Evolutionary conservation across 2,797 vertebrate species (phyloP).

Genomic region (Sebastes flavidus): DNA sequence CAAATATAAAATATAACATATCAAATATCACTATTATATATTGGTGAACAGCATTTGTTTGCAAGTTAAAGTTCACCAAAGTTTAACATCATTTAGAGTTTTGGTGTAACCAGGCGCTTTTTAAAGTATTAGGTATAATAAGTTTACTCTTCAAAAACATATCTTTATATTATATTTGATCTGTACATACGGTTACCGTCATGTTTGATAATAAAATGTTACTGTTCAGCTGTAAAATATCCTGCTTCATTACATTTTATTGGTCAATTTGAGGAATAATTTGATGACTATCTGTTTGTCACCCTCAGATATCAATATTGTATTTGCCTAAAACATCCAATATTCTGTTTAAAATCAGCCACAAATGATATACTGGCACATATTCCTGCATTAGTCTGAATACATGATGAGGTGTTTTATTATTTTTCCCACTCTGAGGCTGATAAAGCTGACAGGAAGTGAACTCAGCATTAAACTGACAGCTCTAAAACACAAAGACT

Average conservation of each 20-base stretch:
- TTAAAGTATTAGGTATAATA: background rate
- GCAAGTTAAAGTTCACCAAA: background rate
- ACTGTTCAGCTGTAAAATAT: background rate
- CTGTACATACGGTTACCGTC: background rate
- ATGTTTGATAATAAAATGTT: background rate
- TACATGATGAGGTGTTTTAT: background rate
- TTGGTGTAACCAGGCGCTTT: no score
- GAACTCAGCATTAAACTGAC: background rate
- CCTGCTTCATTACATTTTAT: background rate
- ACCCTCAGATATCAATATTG: background rate
- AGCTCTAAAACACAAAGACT: background rate
- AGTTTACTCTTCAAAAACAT: background rate
- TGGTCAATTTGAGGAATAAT: background rate
- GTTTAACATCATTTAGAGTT: no score
- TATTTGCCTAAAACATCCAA: background rate
- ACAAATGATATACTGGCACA: background rate
- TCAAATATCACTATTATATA: background rate
- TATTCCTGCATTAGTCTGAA: background rate
- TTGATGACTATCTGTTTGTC: background rate
- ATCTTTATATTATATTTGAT: background rate
- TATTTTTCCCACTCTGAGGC: background rate
- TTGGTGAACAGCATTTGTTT: background rate
- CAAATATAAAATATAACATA: background rate
- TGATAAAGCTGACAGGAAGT: background rate
- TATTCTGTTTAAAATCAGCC: background rate